Evolutionary conservation across 2,113 vertebrate species (phyloP).

Genomic region (Melozone crissalis): DNA sequence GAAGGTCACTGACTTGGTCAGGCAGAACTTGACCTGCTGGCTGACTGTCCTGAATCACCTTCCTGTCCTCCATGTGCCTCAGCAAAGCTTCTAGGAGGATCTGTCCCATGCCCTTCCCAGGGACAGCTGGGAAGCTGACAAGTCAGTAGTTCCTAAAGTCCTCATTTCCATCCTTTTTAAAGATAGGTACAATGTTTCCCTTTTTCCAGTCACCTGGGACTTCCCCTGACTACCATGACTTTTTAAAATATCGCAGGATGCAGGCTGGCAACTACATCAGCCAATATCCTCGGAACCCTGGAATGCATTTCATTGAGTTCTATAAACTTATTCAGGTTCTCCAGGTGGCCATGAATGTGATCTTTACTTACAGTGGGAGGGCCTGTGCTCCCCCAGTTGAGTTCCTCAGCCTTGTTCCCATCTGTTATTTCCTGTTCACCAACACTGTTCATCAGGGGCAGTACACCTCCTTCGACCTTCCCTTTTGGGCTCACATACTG

Average conservation of each 20-base stretch:
- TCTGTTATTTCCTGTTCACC: neutral
- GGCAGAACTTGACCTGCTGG: neutral
- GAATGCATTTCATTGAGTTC: neutral
- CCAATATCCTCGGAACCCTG: neutral
- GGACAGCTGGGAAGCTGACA: neutral
- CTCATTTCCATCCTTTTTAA: neutral
- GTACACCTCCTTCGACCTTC: neutral
- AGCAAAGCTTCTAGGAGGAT: neutral
- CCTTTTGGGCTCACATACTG: neutral
- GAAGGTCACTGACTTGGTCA: neutral
- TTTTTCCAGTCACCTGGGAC: neutral
- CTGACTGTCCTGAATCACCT: neutral
- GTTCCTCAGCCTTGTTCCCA: neutral
- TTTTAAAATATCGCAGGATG: neutral
- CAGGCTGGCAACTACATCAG: neutral
- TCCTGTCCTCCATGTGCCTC: neutral
- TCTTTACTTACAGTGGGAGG: neutral
- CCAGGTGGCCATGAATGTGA: accelerated
- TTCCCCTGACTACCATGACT: neutral
- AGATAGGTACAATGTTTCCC: neutral
- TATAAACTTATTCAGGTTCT: neutral
- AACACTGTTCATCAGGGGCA: neutral
- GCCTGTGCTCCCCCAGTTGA: neutral
- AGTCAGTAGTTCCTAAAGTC: neutral
- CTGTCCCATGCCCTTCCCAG: neutral